phyloP scores from a whole-genome alignment of 2,113 vertebrate species.

The Grallaria varia region DNA sequence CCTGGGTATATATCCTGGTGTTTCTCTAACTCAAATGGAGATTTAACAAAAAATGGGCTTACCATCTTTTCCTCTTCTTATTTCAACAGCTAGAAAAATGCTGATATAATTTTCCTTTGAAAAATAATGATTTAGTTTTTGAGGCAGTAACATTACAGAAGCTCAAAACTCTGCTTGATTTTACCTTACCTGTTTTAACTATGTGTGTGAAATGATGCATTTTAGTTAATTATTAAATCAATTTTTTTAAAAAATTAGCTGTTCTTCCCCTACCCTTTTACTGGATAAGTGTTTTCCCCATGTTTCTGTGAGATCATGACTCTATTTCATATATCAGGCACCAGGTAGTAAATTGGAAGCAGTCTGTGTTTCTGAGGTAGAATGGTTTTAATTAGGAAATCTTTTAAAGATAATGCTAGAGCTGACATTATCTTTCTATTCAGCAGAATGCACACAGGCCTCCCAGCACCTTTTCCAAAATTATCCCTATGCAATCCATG shows the following conservation, averaged over 20 bases:
- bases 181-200: neutral
- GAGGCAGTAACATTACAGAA: neutral
- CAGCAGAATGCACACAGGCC: neutral
- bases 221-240: neutral
- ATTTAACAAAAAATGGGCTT: neutral
- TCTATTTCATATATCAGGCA: neutral
- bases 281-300: neutral
- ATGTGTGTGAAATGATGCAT: neutral
- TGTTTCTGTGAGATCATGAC: neutral
- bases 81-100: neutral
- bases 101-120: neutral
- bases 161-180: neutral
- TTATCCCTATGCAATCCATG: neutral
- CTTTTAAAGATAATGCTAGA: neutral
- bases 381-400: neutral
- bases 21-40: neutral
- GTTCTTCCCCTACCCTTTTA: fast-evolving
- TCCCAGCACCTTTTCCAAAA: neutral
- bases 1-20: neutral
- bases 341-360: neutral
- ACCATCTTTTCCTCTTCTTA: neutral
- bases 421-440: neutral
- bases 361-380: neutral
- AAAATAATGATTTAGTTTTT: neutral
- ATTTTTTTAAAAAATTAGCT: neutral